phyloP scores from a whole-genome alignment of 2,888 invertebrate genomes.

The Anoplius nigerrimus region DNA sequence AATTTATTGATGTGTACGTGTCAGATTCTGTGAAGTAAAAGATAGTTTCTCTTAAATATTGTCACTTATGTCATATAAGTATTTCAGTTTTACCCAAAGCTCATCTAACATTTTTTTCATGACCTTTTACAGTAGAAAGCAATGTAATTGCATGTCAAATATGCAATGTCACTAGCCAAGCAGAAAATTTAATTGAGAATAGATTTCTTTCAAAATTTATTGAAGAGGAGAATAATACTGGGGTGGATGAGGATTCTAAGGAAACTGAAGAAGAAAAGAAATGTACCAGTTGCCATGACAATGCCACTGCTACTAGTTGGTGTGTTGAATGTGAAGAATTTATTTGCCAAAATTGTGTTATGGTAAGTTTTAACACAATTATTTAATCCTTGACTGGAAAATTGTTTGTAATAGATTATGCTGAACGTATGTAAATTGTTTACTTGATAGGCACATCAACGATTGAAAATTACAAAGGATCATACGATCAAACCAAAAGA shows the following conservation, averaged over 20 bases:
- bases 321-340: conserved; percentile 94
- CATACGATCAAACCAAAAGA: conserved; percentile 92
- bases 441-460: conserved; percentile 87
- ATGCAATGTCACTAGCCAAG: conserved; percentile 85
- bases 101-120: neutral
- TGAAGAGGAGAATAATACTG: conserved; percentile 75
- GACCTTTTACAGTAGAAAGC: conserved; percentile 58
- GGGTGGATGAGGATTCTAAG: conserved; percentile 67
- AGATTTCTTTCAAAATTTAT: conserved; percentile 85
- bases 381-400: neutral
- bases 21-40: neutral
- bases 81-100: no score
- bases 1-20: neutral
- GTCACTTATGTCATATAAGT: no score
- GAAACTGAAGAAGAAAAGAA: conserved; percentile 76
- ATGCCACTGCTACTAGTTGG: conserved; percentile 89
- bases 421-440: conserved; percentile 7
- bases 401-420: neutral
- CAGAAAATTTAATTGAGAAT: conserved; percentile 87
- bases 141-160: conserved; percentile 80
- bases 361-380: conserved; percentile 64
- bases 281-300: conserved; percentile 93
- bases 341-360: conserved; percentile 92
- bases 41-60: no score
- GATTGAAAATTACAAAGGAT: conserved; percentile 94